Percentiles rank a stretch among this genome's conserved stretches.
Conservation (phyloP, 2,888 invertebrate species). For the Ganaspis brasiliensis region DNA sequence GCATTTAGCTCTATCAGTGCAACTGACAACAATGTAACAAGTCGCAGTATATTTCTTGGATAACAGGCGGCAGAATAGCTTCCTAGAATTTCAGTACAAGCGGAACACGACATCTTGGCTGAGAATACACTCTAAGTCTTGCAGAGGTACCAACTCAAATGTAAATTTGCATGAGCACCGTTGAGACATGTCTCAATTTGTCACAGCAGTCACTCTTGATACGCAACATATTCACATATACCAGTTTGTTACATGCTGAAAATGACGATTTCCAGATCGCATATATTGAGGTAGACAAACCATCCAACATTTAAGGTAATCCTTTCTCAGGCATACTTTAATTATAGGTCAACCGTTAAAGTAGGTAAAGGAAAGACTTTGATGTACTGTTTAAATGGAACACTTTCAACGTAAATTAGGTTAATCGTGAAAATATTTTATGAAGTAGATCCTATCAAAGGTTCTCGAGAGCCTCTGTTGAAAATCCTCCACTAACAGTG, state of each 20-base stretch:
- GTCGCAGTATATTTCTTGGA: conserved; percentile 36
- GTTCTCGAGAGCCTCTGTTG: background rate
- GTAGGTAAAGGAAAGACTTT: background rate
- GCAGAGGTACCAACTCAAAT: conserved; percentile 34
- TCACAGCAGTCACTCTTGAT: conserved; percentile 44
- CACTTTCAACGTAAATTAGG: conserved; percentile 19
- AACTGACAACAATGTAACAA: conserved; percentile 35
- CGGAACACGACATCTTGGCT: conserved; percentile 45
- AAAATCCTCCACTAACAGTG: too few relatives aligned
- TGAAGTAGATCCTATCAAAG: conserved; percentile 13
- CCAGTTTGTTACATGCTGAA: background rate
- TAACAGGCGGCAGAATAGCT: conserved; percentile 32
- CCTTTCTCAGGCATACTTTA: conserved; percentile 8
- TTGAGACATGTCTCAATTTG: conserved; percentile 49
- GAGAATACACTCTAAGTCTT: conserved; percentile 45
- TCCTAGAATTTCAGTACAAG: conserved; percentile 28
- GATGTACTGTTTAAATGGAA: background rate
- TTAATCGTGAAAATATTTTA: conserved; percentile 22
- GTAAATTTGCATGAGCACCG: conserved; percentile 50
- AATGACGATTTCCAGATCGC: background rate
- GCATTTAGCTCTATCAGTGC: conserved; percentile 31
- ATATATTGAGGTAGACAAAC: conserved; percentile 2
- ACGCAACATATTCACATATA: conserved; percentile 26
- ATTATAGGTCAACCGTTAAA: conserved; percentile 21
- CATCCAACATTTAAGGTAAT: conserved; percentile 27